Evolutionary conservation across 2,113 vertebrate species (phyloP).

Genomic region (Sus scrofa): T2T-Sscrofa CM000817.6:39808501-39809000

Average conservation of each 20-base stretch:
- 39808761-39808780: neutral
- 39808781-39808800: neutral
- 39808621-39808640: neutral
- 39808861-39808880: neutral
- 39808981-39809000: neutral
- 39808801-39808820: neutral
- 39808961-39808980: neutral
- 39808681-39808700: constrained; percentile 8
- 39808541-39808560: neutral
- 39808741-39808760: neutral
- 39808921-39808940: neutral
- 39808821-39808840: neutral
- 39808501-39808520: neutral
- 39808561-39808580: neutral
- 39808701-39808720: neutral
- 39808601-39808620: neutral
- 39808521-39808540: neutral
- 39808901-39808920: neutral
- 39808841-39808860: neutral
- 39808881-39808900: neutral
- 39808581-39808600: neutral
- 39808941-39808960: neutral
- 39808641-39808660: neutral
- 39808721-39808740: neutral
- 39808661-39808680: neutral